Evolutionary conservation across 1,140 invertebrate genomes (phyloP).

Genomic region (Macrostomum lignano): DNA sequence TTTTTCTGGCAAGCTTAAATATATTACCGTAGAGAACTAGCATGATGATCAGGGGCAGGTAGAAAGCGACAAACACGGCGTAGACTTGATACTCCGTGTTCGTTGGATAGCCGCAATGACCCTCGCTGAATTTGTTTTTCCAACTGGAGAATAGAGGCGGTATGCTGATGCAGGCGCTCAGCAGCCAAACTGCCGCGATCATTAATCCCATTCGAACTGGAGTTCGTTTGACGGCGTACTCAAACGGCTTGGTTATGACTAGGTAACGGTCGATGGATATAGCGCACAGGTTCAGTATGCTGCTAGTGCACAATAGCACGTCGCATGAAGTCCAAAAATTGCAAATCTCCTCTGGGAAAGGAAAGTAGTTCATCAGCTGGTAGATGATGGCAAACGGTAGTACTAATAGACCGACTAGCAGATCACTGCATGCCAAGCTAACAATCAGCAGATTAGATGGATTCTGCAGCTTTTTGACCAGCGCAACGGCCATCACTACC

Average conservation of each 20-base stretch:
- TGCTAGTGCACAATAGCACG: constrained; percentile 12
- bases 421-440: constrained; percentile 41
- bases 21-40: constrained; percentile 75
- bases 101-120: constrained; percentile 13
- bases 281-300: constrained; percentile 11
- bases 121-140: constrained; percentile 31
- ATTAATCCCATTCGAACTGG: no score
- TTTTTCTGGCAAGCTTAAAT: constrained; percentile 26
- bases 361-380: constrained; percentile 22
- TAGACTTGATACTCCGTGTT: constrained; percentile 16
- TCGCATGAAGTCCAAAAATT: constrained; percentile 28
- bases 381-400: constrained; percentile 36
- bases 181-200: constrained; percentile 70
- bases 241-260: constrained; percentile 9
- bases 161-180: constrained; percentile 47
- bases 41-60: constrained; percentile 63
- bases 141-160: constrained; percentile 1
- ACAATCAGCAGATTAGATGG: constrained; percentile 42
- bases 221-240: no score
- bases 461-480: constrained; percentile 29
- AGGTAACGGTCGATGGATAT: constrained; percentile 33
- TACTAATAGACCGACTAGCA: constrained; percentile 39
- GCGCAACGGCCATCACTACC: constrained; percentile 29
- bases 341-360: constrained; percentile 36
- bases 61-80: constrained; percentile 46